These are phyloP conservation scores for Leptinotarsa lineolata DNA, from an alignment of 1,140 invertebrate species.

Conservation along the genomic window DNA sequence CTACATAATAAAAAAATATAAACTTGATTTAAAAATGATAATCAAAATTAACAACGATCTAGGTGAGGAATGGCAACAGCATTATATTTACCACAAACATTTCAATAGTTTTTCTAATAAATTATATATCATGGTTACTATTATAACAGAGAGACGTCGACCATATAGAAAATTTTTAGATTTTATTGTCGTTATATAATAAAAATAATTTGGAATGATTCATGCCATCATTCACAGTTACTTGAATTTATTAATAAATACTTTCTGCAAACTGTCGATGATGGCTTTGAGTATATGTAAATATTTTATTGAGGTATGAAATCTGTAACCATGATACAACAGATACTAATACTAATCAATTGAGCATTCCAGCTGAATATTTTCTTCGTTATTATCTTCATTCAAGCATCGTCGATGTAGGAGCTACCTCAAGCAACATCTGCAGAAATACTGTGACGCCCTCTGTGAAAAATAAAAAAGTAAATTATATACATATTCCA, in stretches of 20 bases:
- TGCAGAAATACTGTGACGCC: constrained; percentile 88
- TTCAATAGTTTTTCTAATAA: constrained; percentile 32
- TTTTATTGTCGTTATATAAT: too few relatives aligned
- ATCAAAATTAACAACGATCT: constrained; percentile 34
- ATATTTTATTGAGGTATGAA: too few relatives aligned
- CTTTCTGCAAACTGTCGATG: too few relatives aligned
- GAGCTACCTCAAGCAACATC: constrained; percentile 87
- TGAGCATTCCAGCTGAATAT: neutral
- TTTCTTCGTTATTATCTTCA: constrained; percentile 4
- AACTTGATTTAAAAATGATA: constrained; percentile 28
- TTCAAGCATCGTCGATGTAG: constrained; percentile 75
- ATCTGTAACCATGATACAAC: constrained; percentile 34
- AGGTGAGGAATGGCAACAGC: constrained; percentile 43
- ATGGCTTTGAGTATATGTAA: too few relatives aligned
- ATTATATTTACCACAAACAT: constrained; percentile 33
- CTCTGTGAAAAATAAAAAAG: constrained; percentile 67
- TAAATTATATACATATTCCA: neutral
- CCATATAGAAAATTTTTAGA: constrained; percentile 35
- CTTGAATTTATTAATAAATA: too few relatives aligned
- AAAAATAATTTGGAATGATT: constrained; percentile 31
- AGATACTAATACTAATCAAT: neutral
- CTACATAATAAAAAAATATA: constrained; percentile 32
- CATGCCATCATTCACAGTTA: constrained; percentile 13
- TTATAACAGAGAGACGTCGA: constrained; percentile 21
- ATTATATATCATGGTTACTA: constrained; percentile 40